Percentiles rank a stretch among this genome's conserved stretches.
Evolutionary conservation across 2,113 vertebrate genomes (phyloP).

Genomic region (Bostrychus sinensis): DNA sequence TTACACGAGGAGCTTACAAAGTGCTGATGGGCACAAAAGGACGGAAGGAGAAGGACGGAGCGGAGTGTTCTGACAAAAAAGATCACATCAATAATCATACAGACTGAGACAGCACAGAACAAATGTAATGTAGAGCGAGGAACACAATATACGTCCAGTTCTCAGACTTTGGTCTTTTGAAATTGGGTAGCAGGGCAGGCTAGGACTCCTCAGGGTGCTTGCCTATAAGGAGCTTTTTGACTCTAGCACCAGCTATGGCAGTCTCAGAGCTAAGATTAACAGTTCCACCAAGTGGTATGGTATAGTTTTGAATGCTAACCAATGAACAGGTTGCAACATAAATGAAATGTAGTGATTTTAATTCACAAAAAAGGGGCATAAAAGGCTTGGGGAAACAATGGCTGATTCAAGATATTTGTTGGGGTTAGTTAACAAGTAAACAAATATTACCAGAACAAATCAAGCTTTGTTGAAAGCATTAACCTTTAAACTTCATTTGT

Average conservation of each 20-base stretch:
- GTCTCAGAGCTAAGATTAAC: slow-evolving; percentile 20
- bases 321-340: too few species aligned
- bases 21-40: slow-evolving; percentile 67
- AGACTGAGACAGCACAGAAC: slow-evolving; percentile 64
- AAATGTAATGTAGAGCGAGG: slow-evolving; percentile 11
- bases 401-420: background rate
- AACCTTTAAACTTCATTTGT: background rate
- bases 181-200: slow-evolving; percentile 24
- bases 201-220: slow-evolving; percentile 43
- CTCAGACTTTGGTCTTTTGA: slow-evolving; percentile 26
- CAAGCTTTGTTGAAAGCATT: slow-evolving; percentile 1
- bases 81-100: slow-evolving; percentile 77
- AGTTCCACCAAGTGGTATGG: background rate
- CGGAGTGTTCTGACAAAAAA: slow-evolving; percentile 24
- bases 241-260: slow-evolving; percentile 61
- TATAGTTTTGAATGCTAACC: background rate
- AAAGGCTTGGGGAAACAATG: background rate
- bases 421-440: too few species aligned
- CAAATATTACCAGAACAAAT: background rate
- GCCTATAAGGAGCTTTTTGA: slow-evolving; percentile 38
- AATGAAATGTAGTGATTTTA: background rate
- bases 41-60: slow-evolving; percentile 37
- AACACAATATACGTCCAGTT: slow-evolving; percentile 2
- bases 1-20: slow-evolving; percentile 80
- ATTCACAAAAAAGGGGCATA: background rate